These are phyloP conservation scores for Drosophila nr. perissopoda DNA, from an alignment of 2,888 invertebrate species.

Conservation along the genomic window DNA sequence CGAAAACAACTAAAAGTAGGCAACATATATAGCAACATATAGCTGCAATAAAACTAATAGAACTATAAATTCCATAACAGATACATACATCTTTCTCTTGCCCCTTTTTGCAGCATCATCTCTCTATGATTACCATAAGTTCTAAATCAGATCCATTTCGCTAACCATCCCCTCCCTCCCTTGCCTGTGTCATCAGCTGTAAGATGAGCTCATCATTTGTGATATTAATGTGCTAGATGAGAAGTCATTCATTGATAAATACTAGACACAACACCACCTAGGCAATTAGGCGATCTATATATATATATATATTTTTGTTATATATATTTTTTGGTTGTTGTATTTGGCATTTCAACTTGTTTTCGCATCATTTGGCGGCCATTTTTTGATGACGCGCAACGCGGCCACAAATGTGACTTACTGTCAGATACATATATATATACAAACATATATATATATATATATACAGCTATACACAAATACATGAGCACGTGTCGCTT, in stretches of 20 bases:
- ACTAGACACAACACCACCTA: conserved; percentile 6
- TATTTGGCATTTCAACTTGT: conserved; percentile 40
- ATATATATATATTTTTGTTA: conserved; percentile 15
- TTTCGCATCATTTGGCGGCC: conserved; percentile 51
- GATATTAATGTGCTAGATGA: conserved; percentile 18
- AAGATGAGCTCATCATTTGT: conserved; percentile 37
- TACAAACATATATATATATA: no score
- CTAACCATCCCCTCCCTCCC: background rate
- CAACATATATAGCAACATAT: conserved; percentile 15
- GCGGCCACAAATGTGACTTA: conserved; percentile 30
- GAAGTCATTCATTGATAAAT: conserved; percentile 44
- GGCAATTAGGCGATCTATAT: conserved; percentile 21
- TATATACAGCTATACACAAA: conserved; percentile 8
- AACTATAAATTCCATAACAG: conserved; percentile 4
- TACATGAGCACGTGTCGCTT: conserved; percentile 38
- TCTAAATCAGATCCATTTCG: background rate
- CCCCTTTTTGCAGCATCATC: background rate
- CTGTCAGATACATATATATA: conserved; percentile 38
- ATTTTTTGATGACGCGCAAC: conserved; percentile 69
- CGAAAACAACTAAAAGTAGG: conserved; percentile 39
- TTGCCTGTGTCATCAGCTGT: background rate
- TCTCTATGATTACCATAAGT: background rate
- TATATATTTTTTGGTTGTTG: conserved; percentile 26
- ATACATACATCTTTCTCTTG: background rate
- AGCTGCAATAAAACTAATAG: background rate